Evolutionary conservation across 2,113 vertebrate genomes (phyloP).

Genomic region (Pygoscelis adeliae): DNA sequence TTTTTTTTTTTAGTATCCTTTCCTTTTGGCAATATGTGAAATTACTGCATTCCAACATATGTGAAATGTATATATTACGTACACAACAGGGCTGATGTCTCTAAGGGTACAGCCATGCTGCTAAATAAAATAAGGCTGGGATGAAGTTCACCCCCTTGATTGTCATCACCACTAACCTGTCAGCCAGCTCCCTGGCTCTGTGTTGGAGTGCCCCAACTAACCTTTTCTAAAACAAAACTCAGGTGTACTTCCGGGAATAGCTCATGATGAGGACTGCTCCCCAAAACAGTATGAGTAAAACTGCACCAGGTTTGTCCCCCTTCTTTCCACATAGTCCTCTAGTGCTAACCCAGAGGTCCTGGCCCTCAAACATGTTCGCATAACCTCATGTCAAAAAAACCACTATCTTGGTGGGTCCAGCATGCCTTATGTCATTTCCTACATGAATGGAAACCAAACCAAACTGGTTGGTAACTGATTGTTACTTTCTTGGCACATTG

Average conservation of each 20-base stretch:
- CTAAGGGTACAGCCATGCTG: accelerated
- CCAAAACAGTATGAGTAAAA: neutral
- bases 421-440: neutral
- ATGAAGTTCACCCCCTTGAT: neutral
- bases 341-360: neutral
- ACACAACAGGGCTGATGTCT: neutral
- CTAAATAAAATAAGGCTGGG: neutral
- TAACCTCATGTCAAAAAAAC: neutral
- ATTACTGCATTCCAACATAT: neutral
- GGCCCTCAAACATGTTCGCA: neutral
- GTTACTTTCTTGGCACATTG: neutral
- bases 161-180: neutral
- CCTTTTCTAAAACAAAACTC: neutral
- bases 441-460: neutral
- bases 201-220: neutral
- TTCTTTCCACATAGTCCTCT: neutral
- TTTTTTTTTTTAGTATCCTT: neutral
- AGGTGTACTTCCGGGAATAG: neutral
- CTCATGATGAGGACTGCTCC: neutral
- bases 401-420: neutral
- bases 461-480: neutral
- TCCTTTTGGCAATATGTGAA: neutral
- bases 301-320: neutral
- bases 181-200: neutral
- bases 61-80: neutral